Percentiles rank a stretch among this genome's conserved stretches.
Conservation (phyloP, 2,113 vertebrate species). For the Etheostoma cragini region DNA sequence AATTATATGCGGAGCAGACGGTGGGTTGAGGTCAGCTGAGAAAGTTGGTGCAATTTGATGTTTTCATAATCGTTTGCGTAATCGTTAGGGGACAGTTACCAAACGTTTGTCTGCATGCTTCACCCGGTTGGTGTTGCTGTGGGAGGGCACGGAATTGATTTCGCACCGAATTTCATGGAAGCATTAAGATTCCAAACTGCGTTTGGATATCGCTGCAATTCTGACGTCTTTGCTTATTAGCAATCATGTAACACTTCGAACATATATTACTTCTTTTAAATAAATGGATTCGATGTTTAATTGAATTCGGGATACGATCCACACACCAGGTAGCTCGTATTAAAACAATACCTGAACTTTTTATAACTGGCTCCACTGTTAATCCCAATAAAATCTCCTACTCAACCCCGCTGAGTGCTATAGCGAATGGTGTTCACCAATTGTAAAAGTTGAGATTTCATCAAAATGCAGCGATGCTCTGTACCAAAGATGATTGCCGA, state of each 20-base stretch:
- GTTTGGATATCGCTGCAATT: background rate
- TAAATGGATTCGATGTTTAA: fast-evolving
- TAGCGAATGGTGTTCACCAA: background rate
- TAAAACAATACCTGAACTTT: constrained; percentile 9
- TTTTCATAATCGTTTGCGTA: constrained; percentile 80
- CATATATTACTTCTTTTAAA: fast-evolving
- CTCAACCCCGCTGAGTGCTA: background rate
- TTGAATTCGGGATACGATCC: background rate
- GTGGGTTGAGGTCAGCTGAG: background rate
- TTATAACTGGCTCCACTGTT: background rate
- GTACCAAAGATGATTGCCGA: background rate
- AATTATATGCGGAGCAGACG: background rate
- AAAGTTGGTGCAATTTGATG: constrained; percentile 20
- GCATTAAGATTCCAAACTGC: background rate
- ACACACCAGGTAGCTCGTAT: background rate
- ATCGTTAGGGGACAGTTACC: constrained; percentile 60
- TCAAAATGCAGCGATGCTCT: background rate
- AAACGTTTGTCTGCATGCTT: constrained; percentile 34
- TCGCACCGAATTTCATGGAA: background rate
- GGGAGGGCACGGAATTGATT: background rate
- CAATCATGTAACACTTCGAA: fast-evolving
- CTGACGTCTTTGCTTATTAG: background rate
- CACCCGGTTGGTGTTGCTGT: background rate
- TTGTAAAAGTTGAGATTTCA: constrained; percentile 2
- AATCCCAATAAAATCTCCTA: constrained; percentile 35